Conservation (phyloP, 2,888 invertebrate genomes). For the Drosophila leonis region DNA sequence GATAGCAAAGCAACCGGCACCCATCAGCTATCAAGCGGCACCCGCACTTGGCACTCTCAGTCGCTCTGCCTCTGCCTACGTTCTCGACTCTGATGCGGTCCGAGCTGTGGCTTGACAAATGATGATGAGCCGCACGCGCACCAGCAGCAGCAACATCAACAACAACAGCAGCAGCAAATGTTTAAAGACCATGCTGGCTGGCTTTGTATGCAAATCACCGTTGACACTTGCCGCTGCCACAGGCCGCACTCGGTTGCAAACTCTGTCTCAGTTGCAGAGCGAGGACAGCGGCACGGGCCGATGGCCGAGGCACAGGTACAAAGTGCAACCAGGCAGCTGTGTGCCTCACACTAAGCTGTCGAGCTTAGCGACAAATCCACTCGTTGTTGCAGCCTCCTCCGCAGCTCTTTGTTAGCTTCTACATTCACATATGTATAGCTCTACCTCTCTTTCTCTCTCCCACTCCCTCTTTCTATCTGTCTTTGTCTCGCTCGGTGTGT, state of each 20-base stretch:
- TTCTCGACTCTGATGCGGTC: constrained; percentile 4
- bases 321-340: constrained; percentile 53
- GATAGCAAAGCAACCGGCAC: constrained; percentile 59
- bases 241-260: constrained; percentile 19
- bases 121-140: constrained; percentile 70
- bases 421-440: neutral
- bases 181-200: constrained; percentile 37
- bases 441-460: neutral
- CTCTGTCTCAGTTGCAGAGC: constrained; percentile 22
- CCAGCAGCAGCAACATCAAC: constrained; percentile 20
- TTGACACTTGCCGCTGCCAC: constrained; percentile 58
- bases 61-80: neutral
- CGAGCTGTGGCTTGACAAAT: constrained; percentile 54
- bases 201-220: constrained; percentile 67
- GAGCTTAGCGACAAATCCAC: constrained; percentile 65
- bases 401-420: constrained; percentile 43
- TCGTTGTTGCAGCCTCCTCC: constrained; percentile 35
- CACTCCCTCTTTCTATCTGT: neutral
- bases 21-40: constrained; percentile 41
- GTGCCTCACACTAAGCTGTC: constrained; percentile 65
- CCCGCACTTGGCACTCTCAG: constrained; percentile 56
- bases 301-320: constrained; percentile 48
- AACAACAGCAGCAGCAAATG: constrained; percentile 16
- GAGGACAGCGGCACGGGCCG: constrained; percentile 13
- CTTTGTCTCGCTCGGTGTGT: neutral